These are phyloP conservation scores for Scaptomyza hsui DNA, from an alignment of 1,140 invertebrate species.

Conservation along the genomic window DNA sequence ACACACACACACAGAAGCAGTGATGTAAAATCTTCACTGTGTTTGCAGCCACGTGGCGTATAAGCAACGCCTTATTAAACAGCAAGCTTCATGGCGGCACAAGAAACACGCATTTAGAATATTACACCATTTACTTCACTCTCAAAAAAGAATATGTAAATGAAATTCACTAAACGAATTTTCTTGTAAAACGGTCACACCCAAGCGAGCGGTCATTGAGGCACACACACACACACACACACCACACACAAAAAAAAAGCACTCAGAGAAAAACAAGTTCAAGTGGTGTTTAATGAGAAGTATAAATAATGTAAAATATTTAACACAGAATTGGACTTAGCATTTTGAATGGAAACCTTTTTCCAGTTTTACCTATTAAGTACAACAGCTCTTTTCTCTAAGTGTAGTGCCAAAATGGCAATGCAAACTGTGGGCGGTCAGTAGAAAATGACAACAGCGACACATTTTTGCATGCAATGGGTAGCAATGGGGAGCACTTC, in stretches of 20 bases:
- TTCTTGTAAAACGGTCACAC: constrained; percentile 68
- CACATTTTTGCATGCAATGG: constrained; percentile 57
- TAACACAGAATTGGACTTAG: no score
- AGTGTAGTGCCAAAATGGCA: constrained; percentile 13
- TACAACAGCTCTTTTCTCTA: no score
- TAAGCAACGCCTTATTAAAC: constrained; percentile 69
- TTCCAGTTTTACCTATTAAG: no score
- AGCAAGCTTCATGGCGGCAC: constrained; percentile 5
- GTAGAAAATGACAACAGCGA: constrained; percentile 34
- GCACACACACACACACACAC: no score
- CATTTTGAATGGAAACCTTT: no score
- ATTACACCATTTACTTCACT: constrained; percentile 17
- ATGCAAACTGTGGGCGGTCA: constrained; percentile 35
- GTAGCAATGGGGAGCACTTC: constrained; percentile 46
- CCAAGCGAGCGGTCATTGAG: constrained; percentile 25
- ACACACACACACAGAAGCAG: constrained; percentile 10
- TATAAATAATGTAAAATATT: no score
- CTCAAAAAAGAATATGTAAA: constrained; percentile 47
- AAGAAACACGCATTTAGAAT: constrained; percentile 27
- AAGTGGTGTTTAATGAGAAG: no score
- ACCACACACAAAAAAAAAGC: not conserved
- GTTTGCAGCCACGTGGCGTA: constrained; percentile 66
- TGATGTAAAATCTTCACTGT: constrained; percentile 42
- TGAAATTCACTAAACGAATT: constrained; percentile 74
- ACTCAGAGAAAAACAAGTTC: no score